Conservation (phyloP, 2,888 invertebrate species). For the Tetanocera ferruginea region DNA sequence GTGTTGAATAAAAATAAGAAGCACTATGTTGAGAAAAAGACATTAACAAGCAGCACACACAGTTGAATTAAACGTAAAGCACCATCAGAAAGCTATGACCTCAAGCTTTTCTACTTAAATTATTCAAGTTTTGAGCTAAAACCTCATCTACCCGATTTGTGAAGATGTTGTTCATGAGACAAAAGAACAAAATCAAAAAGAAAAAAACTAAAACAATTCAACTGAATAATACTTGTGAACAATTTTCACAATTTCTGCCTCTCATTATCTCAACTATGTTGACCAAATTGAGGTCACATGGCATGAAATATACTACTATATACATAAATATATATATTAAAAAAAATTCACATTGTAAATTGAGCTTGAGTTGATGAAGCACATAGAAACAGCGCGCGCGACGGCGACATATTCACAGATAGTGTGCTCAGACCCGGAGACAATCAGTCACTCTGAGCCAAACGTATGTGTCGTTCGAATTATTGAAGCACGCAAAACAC, state of each 20-base stretch:
- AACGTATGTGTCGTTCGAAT: background rate
- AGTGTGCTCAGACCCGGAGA: background rate
- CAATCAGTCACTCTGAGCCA: background rate
- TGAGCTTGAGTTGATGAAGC: constrained; percentile 17
- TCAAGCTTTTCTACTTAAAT: too few relatives aligned
- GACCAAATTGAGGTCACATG: constrained; percentile 29
- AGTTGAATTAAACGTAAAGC: too few relatives aligned
- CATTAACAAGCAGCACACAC: too few relatives aligned
- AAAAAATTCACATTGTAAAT: constrained; percentile 5
- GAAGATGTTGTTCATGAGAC: too few relatives aligned
- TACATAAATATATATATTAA: background rate
- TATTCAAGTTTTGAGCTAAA: background rate
- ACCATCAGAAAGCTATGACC: too few relatives aligned
- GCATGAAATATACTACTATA: background rate
- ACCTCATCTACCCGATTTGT: background rate
- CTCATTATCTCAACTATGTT: background rate
- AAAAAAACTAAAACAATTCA: background rate
- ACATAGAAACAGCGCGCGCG: background rate
- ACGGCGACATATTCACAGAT: background rate
- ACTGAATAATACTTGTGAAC: constrained; percentile 15
- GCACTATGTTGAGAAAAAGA: too few relatives aligned
- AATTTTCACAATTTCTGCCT: constrained; percentile 1
- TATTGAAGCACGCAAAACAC: background rate
- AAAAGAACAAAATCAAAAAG: too few relatives aligned
- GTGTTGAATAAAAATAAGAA: background rate